These are phyloP conservation scores for Eristalis tenax DNA, from an alignment of 2,888 invertebrate genomes.

Conservation along the genomic window DNA sequence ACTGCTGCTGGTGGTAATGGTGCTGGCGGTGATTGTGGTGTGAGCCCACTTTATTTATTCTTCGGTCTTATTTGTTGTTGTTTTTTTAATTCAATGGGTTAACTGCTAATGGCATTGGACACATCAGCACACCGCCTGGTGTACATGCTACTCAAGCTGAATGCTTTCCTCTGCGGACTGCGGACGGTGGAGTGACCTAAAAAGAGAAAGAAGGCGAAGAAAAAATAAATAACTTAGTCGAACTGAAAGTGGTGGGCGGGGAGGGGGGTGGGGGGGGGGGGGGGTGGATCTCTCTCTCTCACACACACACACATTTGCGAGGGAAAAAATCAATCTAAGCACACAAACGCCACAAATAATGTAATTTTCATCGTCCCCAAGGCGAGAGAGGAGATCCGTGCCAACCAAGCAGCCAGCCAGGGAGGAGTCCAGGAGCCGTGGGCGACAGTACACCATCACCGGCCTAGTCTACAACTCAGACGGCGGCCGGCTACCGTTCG, in stretches of 20 bases:
- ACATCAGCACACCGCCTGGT: slow-evolving; percentile 45
- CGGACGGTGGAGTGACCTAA: slow-evolving; percentile 47
- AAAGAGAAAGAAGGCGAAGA: slow-evolving; percentile 19
- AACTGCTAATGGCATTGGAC: slow-evolving; percentile 62
- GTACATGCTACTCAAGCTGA: slow-evolving; percentile 44
- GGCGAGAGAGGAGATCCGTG: slow-evolving; percentile 32
- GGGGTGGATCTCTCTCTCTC: background rate
- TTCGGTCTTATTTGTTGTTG: background rate
- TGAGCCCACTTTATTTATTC: slow-evolving; percentile 39
- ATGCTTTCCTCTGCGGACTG: slow-evolving; percentile 21
- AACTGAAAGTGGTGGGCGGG: background rate
- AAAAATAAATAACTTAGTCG: slow-evolving; percentile 44
- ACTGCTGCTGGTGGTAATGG: too few relatives aligned
- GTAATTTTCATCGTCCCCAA: slow-evolving; percentile 64
- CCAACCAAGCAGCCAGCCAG: background rate
- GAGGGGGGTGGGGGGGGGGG: background rate
- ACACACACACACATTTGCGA: slow-evolving; percentile 9
- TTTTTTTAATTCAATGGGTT: slow-evolving; percentile 63
- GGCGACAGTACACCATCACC: slow-evolving; percentile 33
- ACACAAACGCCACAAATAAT: slow-evolving; percentile 55
- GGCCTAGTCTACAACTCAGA: background rate
- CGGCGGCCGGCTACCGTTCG: slow-evolving; percentile 38
- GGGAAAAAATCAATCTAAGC: slow-evolving; percentile 59
- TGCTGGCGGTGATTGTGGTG: slow-evolving; percentile 3
- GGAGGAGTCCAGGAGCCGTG: slow-evolving; percentile 44